A percentile compares a stretch with the other conserved stretches of the same genome.
These are phyloP conservation scores for Dasypus novemcinctus DNA, from an alignment of 2,113 vertebrate species.

Conservation along the genomic window DNA sequence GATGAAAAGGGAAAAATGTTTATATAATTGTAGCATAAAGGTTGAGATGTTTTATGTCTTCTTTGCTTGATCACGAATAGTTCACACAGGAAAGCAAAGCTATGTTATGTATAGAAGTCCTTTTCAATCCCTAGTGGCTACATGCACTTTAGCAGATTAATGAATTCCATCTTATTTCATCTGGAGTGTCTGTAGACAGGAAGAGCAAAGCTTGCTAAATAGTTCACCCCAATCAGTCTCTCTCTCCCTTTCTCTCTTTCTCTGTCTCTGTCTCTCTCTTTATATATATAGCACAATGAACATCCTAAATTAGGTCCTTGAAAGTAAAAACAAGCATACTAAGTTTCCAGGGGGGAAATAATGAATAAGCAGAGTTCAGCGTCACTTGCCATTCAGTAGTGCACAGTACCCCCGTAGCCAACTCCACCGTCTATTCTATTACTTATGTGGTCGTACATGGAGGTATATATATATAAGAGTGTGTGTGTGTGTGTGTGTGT, in stretches of 20 bases:
- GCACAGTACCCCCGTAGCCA: neutral
- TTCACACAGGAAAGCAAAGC: neutral
- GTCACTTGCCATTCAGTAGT: neutral
- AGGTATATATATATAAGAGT: too few species aligned
- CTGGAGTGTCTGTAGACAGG: neutral
- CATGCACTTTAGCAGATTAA: neutral
- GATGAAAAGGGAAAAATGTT: neutral
- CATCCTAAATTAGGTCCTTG: neutral
- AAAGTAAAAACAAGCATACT: neutral
- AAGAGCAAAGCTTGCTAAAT: neutral
- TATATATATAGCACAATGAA: neutral
- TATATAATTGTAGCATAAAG: neutral
- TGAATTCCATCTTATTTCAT: neutral
- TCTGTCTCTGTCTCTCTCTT: neutral
- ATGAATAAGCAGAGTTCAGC: neutral
- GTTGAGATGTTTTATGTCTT: neutral
- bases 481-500: too few species aligned
- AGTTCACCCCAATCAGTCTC: neutral
- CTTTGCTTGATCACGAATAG: neutral
- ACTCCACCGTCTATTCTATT: neutral
- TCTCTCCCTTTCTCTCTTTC: neutral
- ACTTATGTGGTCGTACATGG: too few species aligned
- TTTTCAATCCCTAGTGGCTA: neutral
- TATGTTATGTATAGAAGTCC: neutral
- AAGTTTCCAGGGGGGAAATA: neutral